Evolutionary conservation across 2,797 vertebrate species (phyloP).

Genomic region (Chelidonichthys spinosus): DNA sequence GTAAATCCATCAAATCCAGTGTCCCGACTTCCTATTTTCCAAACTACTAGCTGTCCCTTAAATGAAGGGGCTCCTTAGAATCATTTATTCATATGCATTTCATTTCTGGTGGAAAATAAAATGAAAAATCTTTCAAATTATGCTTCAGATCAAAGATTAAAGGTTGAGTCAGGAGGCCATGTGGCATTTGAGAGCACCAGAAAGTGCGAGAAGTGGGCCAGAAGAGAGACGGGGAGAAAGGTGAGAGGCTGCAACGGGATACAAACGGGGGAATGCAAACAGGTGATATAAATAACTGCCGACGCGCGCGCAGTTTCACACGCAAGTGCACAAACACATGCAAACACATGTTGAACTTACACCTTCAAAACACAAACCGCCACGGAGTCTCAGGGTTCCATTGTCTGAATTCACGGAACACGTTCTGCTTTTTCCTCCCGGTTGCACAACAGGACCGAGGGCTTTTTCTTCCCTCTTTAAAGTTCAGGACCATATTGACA

Average conservation of each 20-base stretch:
- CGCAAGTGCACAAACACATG: slow-evolving; percentile 29
- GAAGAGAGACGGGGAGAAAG: slow-evolving; percentile 42
- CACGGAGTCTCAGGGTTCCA: slow-evolving; percentile 64
- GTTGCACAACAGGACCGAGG: slow-evolving; percentile 43
- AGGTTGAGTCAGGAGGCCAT: slow-evolving; percentile 15
- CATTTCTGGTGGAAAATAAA: not conserved
- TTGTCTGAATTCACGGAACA: slow-evolving; percentile 65
- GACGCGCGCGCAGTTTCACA: slow-evolving; percentile 37
- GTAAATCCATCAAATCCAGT: not conserved
- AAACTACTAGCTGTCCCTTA: too few relatives aligned
- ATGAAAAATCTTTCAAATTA: not conserved
- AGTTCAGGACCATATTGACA: slow-evolving; percentile 27
- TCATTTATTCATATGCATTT: not conserved
- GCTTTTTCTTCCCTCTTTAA: slow-evolving; percentile 4
- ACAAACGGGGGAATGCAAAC: slow-evolving; percentile 77
- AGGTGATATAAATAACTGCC: slow-evolving; percentile 80
- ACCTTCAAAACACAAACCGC: slow-evolving; percentile 64
- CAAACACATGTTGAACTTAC: slow-evolving; percentile 35
- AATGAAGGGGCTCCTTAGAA: not conserved
- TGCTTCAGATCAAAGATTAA: slow-evolving; percentile 7
- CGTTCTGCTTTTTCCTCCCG: slow-evolving; percentile 42
- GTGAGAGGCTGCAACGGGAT: slow-evolving; percentile 70
- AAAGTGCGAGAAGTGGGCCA: slow-evolving; percentile 24
- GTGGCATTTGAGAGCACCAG: slow-evolving; percentile 25
- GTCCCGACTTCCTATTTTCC: too few relatives aligned